Evolutionary conservation across 2,113 vertebrate species (phyloP), one percentile per base, ranked within the genome.

Genomic region (Eudyptes chrysolophus): DNA sequence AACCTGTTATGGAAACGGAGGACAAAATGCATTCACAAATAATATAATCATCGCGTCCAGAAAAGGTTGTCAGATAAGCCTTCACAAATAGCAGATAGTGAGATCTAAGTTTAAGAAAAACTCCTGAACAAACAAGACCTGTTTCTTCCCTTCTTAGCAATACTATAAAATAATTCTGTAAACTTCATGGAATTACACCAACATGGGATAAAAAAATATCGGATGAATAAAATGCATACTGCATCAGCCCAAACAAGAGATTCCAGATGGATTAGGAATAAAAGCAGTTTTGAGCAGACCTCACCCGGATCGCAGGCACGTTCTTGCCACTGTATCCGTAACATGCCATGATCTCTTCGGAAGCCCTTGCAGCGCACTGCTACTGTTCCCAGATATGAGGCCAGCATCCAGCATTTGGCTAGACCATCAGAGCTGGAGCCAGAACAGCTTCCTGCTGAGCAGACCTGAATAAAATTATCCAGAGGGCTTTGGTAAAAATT

Each of bases 401-500:
- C 44, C 69, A 96, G 81, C 70, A 89, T 92, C 87, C 92, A 96
- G 57, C 70, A 52, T 87, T 93, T 96, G 93, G 92, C 81, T 71
- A 60, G 44, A 87, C 65, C 65, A 44, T 94, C 84, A 68, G 81
- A 96, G 57, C 84, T 84, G 65, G 77, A 96, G 81, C 72, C 89
- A 91, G 84, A 94, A 80, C 65, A 89, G 84, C 55, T 91, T 96
- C 80, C 89, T 95, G 89, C 92, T 96, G 84, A 95, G 93, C 42
- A 89, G 87, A 89, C 74, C 87, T 79, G 84, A 93, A 96, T 71
- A 91, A 89, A 95, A 93, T 94, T 89, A 92, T 94, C 87, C 92
- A 84, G 84, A 95, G 81, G 96, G 91, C 89, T 85, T 94, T 79
- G 74, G 74, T 93, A 93, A 95, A 96, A 96, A 92, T 92, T 79